These are phyloP conservation scores for Dinoponera quadriceps DNA, from an alignment of 1,140 invertebrate species.

Conservation along the genomic window DNA sequence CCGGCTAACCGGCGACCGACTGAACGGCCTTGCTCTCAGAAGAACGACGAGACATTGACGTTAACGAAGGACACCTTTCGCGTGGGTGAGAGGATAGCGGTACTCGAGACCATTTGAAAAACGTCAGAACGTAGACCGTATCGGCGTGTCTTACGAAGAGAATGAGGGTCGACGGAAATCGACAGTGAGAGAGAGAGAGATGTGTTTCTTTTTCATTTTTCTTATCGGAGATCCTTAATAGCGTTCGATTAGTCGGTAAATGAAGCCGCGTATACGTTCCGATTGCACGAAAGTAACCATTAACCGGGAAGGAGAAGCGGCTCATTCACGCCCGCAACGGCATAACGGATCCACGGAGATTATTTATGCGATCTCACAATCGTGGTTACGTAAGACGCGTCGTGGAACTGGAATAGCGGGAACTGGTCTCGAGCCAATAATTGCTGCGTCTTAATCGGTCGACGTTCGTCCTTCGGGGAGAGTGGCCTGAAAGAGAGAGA, in stretches of 20 bases:
- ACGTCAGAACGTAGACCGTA: not conserved
- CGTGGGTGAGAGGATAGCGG: constrained; percentile 71
- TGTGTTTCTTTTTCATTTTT: not conserved
- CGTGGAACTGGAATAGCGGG: constrained; percentile 81
- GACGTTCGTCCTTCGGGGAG: constrained; percentile 73
- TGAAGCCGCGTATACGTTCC: not conserved
- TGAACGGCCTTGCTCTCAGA: constrained; percentile 43
- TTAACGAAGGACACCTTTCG: constrained; percentile 66
- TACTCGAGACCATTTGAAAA: constrained; percentile 47
- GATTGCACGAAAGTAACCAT: constrained; percentile 28
- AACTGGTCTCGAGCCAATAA: constrained; percentile 80
- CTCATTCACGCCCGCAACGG: constrained; percentile 68
- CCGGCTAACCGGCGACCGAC: constrained; percentile 41
- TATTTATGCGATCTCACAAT: constrained; percentile 76
- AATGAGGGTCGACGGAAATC: not conserved
- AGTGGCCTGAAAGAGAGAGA: constrained; percentile 65
- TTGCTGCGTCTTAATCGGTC: constrained; percentile 78
- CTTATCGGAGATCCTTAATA: not conserved
- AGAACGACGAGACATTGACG: constrained; percentile 47
- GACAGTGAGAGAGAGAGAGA: not conserved
- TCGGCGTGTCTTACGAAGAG: not conserved
- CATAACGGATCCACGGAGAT: constrained; percentile 70
- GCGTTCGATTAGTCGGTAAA: too few species aligned
- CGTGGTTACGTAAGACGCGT: constrained; percentile 73
- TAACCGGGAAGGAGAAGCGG: constrained; percentile 24